Evolutionary conservation across 2,113 vertebrate genomes (phyloP).

Genomic region (Platanista minor): DNA sequence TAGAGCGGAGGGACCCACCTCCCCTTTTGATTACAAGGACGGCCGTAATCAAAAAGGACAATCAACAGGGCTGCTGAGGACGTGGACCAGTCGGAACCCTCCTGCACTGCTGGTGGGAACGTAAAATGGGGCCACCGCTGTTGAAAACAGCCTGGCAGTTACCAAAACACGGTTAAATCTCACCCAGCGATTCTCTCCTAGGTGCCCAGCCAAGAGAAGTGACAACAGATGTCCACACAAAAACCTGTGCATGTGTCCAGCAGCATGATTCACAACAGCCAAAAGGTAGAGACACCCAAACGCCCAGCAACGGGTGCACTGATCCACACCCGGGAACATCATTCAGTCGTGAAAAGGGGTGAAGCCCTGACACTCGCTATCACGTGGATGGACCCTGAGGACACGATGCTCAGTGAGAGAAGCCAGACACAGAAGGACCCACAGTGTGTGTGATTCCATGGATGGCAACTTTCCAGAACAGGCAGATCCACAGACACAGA

Average conservation of each 20-base stretch:
- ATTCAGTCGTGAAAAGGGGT: neutral
- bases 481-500: no score
- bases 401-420: neutral
- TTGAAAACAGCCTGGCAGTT: no score
- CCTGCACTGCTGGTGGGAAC: accelerated
- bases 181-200: no score
- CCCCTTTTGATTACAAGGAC: accelerated
- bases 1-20: no score
- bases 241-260: neutral
- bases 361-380: no score
- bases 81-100: no score
- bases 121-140: accelerated
- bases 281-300: neutral
- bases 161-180: neutral
- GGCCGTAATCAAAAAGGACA: neutral
- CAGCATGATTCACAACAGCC: accelerated
- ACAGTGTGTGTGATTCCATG: no score
- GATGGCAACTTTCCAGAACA: no score
- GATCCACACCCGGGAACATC: accelerated
- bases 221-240: neutral
- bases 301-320: neutral
- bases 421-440: neutral
- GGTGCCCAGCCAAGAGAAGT: neutral
- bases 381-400: neutral
- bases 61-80: neutral